Evolutionary conservation across 2,888 invertebrate genomes (phyloP).

Genomic region (Opisthograptis luteolata): DNA sequence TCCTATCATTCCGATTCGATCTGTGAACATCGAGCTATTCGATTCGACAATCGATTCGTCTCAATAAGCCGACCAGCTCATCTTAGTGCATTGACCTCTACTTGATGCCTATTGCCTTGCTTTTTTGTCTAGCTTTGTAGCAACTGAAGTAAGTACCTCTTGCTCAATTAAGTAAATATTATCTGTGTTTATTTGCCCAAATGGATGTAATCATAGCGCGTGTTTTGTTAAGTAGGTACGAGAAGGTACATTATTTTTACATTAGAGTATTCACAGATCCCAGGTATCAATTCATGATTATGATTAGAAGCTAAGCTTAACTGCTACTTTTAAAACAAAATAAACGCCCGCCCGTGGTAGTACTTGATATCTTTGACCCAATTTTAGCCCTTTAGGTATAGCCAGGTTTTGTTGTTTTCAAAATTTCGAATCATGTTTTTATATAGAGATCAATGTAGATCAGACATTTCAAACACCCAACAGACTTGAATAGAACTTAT

Average conservation of each 20-base stretch:
- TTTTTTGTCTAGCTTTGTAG: conserved; percentile 39
- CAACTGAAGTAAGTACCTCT: conserved; percentile 29
- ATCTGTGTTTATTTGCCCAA: conserved; percentile 27
- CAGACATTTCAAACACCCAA: no score
- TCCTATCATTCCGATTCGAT: conserved; percentile 54
- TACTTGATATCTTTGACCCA: no score
- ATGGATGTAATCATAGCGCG: conserved; percentile 19
- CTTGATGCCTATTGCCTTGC: conserved; percentile 34
- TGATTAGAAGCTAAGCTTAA: neutral
- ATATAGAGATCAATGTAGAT: no score
- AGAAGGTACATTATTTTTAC: conserved; percentile 11
- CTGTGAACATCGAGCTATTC: conserved; percentile 60
- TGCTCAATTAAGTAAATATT: conserved; percentile 41
- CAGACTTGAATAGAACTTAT: no score
- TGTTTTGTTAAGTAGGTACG: conserved; percentile 16
- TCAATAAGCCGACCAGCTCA: conserved; percentile 47
- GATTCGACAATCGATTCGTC: conserved; percentile 73
- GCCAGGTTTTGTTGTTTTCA: no score
- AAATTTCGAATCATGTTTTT: no score
- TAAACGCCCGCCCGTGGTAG: no score
- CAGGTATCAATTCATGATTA: neutral
- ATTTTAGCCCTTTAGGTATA: no score
- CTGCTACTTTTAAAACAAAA: no score
- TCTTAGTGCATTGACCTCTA: conserved; percentile 36
- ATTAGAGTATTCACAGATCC: neutral